Conservation (phyloP, 2,113 vertebrate genomes). For the Narcine bancroftii region DNA sequence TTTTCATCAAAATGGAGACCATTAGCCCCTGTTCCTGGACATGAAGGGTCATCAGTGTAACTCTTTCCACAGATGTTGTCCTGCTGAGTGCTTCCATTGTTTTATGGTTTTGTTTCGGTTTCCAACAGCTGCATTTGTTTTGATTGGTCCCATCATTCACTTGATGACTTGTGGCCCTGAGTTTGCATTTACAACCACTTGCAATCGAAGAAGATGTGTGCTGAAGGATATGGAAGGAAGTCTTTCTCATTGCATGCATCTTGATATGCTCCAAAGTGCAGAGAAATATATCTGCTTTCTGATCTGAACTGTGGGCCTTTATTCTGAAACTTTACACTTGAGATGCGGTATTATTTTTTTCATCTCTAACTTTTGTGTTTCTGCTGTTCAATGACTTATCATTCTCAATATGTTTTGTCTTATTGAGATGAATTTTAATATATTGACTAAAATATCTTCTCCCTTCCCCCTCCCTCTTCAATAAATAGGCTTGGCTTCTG, state of each 20-base stretch:
- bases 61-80: too few relatives aligned
- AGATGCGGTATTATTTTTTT: not conserved
- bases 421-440: not conserved
- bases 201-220: not conserved
- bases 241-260: not conserved
- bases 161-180: not conserved
- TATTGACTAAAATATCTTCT: too few relatives aligned
- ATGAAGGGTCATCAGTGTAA: too few relatives aligned
- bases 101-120: too few relatives aligned
- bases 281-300: not conserved
- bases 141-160: not conserved
- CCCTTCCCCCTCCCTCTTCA: too few relatives aligned
- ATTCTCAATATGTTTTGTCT: not conserved
- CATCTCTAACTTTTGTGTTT: not conserved
- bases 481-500: constrained; percentile 50
- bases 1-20: too few relatives aligned
- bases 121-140: too few relatives aligned
- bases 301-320: not conserved
- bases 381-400: not conserved
- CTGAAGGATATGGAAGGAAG: not conserved
- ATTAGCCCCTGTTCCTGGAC: too few relatives aligned
- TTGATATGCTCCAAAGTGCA: not conserved
- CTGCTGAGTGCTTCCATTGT: too few relatives aligned
- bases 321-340: not conserved
- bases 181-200: not conserved